These are phyloP conservation scores for Philotrypesis tridentata DNA, from an alignment of 1,140 invertebrate genomes.

Conservation along the genomic window DNA sequence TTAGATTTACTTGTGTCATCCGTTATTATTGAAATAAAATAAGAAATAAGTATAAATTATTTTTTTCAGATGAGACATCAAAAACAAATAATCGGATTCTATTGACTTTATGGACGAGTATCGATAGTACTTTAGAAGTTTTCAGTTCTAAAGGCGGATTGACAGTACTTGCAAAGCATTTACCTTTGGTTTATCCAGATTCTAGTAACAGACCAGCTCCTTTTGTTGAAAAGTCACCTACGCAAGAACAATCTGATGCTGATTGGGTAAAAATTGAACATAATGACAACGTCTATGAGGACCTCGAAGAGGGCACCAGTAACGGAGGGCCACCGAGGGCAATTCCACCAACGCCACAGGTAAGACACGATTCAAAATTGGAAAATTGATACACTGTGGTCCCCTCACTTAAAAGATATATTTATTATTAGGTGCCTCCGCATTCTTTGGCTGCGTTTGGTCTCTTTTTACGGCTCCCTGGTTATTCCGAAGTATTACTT, in stretches of 20 bases:
- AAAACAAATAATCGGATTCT: conserved; percentile 60
- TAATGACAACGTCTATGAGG: conserved; percentile 83
- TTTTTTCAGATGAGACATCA: conserved; percentile 57
- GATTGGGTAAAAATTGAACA: conserved; percentile 89
- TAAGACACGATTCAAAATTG: too few species aligned
- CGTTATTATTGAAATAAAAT: too few species aligned
- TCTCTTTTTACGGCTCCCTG: conserved; percentile 88
- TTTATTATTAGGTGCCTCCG: conserved; percentile 80
- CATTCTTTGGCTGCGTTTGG: conserved; percentile 93
- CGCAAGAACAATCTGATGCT: conserved; percentile 73
- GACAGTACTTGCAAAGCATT: conserved; percentile 87
- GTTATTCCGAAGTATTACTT: conserved; percentile 91
- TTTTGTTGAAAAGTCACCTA: conserved; percentile 73
- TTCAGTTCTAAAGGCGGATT: conserved; percentile 91
- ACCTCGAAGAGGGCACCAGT: conserved; percentile 73
- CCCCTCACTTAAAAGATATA: not conserved
- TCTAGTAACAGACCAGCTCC: conserved; percentile 74
- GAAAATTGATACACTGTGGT: too few species aligned
- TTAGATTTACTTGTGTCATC: too few species aligned
- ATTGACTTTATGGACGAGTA: conserved; percentile 65
- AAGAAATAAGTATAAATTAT: conserved; percentile 16
- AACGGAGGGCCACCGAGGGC: conserved; percentile 63
- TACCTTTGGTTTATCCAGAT: conserved; percentile 91
- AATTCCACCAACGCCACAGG: conserved; percentile 63
- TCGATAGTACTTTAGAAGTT: conserved; percentile 83